Evolutionary conservation across 1,140 invertebrate genomes (phyloP), one percentile per base, ranked within the genome.

Genomic region (Trachymyrmex cornetzi): DNA sequence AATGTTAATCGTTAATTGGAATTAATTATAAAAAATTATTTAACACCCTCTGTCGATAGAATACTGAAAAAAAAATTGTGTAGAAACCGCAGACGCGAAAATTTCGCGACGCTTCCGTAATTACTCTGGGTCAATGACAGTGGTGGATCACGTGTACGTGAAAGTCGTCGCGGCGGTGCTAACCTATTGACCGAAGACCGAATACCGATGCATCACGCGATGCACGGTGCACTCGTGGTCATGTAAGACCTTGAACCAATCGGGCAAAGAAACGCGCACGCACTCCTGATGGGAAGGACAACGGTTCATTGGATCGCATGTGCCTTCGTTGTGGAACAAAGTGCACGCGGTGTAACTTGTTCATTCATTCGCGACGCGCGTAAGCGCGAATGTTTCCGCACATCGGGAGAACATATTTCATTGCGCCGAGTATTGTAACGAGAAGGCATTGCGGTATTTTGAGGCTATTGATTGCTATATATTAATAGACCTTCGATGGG

Each of bases 301-400:
- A 89, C 84, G 77, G 69, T 57, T 57, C 71, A 48, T 30, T 69
- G 88, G 71, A 90, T 90, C 88, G 88, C 88, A 90, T 87, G 88
- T 81, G 82, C 84, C 38, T 48, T 50, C 48, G 53, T 14, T 61
- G 53, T 48, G 75, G 57, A 66, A 55, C 71, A 87, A 88, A 89
- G 74, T 67, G 72, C 48, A 64, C 63, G 85, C 53, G 48, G 30
- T 16, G 22, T 55, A 34, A 19, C 9, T 11, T 64, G 66, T 34
- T 80, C 87, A 74, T 85, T 84, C 77, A 77, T 55, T 57, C 55
- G 57, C 79, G 57, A 66, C 16, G 34, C 38, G 80, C 38, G 38
- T 48, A 61, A 48, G 16, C 4, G 30, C 50, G n/a, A 53, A 44
- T 16, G 66, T 38, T 44, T 63, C 53, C 14, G 48, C 12, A 57